Conservation (phyloP, 2,888 invertebrate genomes). For the Trachelus iudaicus region DNA sequence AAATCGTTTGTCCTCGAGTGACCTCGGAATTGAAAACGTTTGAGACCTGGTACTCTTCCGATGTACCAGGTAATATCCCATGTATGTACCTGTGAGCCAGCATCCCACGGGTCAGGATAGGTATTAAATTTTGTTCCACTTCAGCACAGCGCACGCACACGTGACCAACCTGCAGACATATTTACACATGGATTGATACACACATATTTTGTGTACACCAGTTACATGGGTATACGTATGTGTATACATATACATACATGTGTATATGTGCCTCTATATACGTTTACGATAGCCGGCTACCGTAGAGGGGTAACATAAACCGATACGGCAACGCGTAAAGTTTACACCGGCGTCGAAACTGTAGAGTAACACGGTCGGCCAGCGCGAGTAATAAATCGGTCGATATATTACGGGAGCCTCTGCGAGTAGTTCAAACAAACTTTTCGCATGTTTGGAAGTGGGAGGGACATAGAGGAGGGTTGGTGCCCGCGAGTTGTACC, state of each 20-base stretch:
- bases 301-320: background rate
- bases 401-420: constrained; percentile 14
- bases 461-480: background rate
- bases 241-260: no score
- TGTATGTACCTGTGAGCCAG: background rate
- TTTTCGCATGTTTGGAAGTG: constrained; percentile 6
- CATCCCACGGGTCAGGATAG: constrained; percentile 11
- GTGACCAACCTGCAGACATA: background rate
- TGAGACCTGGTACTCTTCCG: background rate
- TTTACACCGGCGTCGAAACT: constrained; percentile 15
- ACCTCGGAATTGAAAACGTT: background rate
- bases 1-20: background rate
- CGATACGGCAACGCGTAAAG: constrained; percentile 7
- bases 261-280: background rate
- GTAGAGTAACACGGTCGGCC: background rate
- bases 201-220: background rate
- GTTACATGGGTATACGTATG: background rate
- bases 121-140: constrained; percentile 36
- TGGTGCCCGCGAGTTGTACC: background rate
- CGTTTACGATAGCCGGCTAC: background rate
- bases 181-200: background rate
- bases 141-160: background rate
- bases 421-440: constrained; percentile 7
- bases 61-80: no score
- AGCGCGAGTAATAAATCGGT: constrained; percentile 20